Conservation (phyloP, 1,140 invertebrate species). For the Prorops nasuta region DNA sequence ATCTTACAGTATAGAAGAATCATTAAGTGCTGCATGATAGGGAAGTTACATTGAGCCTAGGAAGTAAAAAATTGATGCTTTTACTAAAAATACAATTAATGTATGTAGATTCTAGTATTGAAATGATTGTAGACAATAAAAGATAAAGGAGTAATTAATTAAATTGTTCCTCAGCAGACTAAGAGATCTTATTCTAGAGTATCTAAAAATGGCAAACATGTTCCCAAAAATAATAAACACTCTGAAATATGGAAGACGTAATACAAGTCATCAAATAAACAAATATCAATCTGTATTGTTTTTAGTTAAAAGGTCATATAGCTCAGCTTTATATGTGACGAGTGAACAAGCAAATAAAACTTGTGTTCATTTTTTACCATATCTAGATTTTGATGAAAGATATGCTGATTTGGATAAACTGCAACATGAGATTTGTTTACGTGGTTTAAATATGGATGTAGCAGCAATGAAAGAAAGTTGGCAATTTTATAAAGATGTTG, state of each 20-base stretch:
- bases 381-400: constrained; percentile 61
- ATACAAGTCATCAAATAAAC: too few species aligned
- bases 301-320: too few species aligned
- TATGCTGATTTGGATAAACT: constrained; percentile 54
- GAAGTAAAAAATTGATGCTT: constrained; percentile 78
- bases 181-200: not conserved
- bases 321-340: constrained; percentile 65
- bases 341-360: constrained; percentile 61
- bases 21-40: constrained; percentile 82
- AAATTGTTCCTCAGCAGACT: not conserved
- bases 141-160: constrained; percentile 20
- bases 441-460: constrained; percentile 54
- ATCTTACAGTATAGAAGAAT: constrained; percentile 89
- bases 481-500: constrained; percentile 56
- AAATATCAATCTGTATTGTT: too few species aligned
- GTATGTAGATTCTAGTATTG: constrained; percentile 24
- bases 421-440: constrained; percentile 51
- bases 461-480: constrained; percentile 54
- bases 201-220: too few species aligned
- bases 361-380: constrained; percentile 61
- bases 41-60: constrained; percentile 76
- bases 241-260: too few species aligned
- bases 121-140: constrained; percentile 15
- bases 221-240: too few species aligned
- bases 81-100: constrained; percentile 50